Evolutionary conservation across 2,888 invertebrate genomes (phyloP).

Genomic region (Meta bourneti): DNA sequence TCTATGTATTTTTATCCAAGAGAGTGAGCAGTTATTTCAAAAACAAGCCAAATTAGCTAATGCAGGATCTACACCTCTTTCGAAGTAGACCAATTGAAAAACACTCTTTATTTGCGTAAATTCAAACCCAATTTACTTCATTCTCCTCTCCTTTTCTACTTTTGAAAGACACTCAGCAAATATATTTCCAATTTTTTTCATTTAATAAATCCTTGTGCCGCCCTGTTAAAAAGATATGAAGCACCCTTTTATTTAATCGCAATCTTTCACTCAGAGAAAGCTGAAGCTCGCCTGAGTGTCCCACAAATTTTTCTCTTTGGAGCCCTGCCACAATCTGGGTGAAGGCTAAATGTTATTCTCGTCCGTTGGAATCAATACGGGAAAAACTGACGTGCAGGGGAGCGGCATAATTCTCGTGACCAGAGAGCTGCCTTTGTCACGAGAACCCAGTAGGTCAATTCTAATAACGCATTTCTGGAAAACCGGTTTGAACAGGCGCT

Average conservation of each 20-base stretch:
- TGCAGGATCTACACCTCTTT: no score
- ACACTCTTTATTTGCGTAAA: no score
- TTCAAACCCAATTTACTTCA: no score
- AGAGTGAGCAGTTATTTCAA: no score
- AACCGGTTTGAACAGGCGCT: conserved; percentile 27
- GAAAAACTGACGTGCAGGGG: conserved; percentile 25
- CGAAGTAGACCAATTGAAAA: no score
- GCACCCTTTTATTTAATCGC: not conserved
- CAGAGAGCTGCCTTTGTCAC: conserved; percentile 8
- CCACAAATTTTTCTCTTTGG: conserved; percentile 31
- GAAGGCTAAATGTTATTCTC: conserved; percentile 65
- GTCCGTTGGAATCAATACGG: conserved; percentile 43
- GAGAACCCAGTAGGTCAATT: not conserved
- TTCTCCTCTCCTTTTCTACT: no score
- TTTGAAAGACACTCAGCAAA: no score
- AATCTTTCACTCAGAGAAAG: not conserved
- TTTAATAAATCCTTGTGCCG: not conserved
- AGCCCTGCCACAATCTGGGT: conserved; percentile 52
- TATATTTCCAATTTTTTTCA: not conserved
- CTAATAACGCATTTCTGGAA: not conserved
- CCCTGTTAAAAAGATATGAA: not conserved
- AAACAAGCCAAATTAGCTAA: no score
- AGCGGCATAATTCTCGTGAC: not conserved
- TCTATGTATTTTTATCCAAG: no score
- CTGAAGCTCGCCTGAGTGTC: not conserved